Evolutionary conservation across 2,888 invertebrate species (phyloP).

Genomic region (Cremastinae sp.): DNA sequence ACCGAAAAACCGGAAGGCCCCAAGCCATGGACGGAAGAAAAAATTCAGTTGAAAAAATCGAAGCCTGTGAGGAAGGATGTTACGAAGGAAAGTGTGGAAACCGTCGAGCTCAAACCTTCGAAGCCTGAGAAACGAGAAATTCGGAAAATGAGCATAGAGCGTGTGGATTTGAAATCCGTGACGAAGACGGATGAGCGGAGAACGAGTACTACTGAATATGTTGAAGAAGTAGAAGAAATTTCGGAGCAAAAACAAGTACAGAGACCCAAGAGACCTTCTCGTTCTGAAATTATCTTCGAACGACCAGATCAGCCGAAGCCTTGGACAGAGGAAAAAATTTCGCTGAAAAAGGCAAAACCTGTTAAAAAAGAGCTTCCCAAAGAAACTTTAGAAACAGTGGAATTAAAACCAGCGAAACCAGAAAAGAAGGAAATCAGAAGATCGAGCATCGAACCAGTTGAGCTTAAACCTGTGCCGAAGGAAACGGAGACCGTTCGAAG

Average conservation of each 20-base stretch:
- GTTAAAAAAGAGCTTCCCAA: constrained; percentile 69
- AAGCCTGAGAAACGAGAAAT: constrained; percentile 79
- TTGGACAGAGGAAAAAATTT: constrained; percentile 77
- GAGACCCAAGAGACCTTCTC: constrained; percentile 52
- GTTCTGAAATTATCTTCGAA: constrained; percentile 54
- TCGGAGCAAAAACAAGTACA: constrained; percentile 53
- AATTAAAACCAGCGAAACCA: constrained; percentile 80
- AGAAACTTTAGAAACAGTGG: constrained; percentile 70
- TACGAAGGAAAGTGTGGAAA: constrained; percentile 78
- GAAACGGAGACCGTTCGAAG: constrained; percentile 54
- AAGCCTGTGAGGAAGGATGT: constrained; percentile 77
- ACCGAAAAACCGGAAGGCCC: constrained; percentile 57
- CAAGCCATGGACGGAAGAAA: constrained; percentile 85
- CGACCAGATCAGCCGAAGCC: constrained; percentile 66
- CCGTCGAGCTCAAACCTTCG: constrained; percentile 83
- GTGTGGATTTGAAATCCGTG: constrained; percentile 66
- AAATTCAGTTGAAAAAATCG: constrained; percentile 82
- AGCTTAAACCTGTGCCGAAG: constrained; percentile 65
- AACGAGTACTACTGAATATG: constrained; percentile 59
- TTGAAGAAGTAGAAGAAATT: constrained; percentile 59
- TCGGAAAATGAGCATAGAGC: constrained; percentile 70
- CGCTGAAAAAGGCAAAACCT: constrained; percentile 72
- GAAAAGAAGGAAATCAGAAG: constrained; percentile 67
- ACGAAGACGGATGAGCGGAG: constrained; percentile 64
- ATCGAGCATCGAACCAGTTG: constrained; percentile 67